phyloP scores from a whole-genome alignment of 2,888 invertebrate genomes.

The Volucella inflata region DNA sequence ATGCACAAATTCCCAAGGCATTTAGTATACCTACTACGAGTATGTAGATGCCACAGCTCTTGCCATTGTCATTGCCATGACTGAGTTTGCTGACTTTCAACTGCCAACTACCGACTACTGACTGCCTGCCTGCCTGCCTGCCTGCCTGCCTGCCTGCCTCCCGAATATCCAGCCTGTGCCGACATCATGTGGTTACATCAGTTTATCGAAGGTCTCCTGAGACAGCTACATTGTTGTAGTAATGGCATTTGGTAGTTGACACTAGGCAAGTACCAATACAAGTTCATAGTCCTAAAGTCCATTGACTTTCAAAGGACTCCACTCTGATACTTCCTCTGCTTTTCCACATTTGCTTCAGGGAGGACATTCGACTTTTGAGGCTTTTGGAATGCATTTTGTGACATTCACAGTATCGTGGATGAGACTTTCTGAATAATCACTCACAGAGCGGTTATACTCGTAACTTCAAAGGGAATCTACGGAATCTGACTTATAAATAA shows the following conservation, averaged over 20 bases:
- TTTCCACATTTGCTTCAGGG: background rate
- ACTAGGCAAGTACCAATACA: conserved; percentile 40
- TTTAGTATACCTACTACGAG: conserved; percentile 38
- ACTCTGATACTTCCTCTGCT: too few species aligned
- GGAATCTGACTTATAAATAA: conserved; percentile 7
- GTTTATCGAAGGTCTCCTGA: conserved; percentile 36
- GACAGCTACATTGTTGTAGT: background rate
- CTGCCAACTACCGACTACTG: too few species aligned
- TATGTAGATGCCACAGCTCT: background rate
- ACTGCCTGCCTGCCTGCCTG: too few species aligned
- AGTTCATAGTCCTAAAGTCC: conserved; percentile 44
- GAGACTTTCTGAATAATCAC: background rate
- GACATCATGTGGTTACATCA: conserved; percentile 43
- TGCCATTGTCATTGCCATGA: too few species aligned
- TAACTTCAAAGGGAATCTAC: background rate
- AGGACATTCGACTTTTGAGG: conserved; percentile 2
- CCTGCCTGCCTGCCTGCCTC: too few species aligned
- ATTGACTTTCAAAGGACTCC: conserved; percentile 1
- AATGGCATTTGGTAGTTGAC: conserved; percentile 41
- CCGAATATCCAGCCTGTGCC: background rate
- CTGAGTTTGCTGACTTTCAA: too few species aligned
- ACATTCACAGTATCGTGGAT: background rate
- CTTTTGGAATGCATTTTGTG: background rate
- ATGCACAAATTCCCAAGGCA: conserved; percentile 66
- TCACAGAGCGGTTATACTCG: background rate